A percentile compares a stretch with the other conserved stretches of the same genome.
Evolutionary conservation across 2,888 invertebrate genomes (phyloP).

Genomic region (Sarcophaga carnaria): DNA sequence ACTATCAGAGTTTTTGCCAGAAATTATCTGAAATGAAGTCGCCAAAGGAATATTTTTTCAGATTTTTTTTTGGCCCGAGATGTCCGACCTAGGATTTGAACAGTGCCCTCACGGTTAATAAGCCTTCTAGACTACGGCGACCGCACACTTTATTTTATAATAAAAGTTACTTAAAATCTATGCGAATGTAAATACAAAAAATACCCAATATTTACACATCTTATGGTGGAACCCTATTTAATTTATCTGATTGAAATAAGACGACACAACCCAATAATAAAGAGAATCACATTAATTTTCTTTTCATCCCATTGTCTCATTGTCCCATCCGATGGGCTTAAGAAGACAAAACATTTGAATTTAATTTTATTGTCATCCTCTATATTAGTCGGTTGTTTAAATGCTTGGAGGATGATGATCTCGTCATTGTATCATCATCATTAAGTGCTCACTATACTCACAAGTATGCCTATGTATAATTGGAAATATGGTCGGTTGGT

Average conservation of each 20-base stretch:
- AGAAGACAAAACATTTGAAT: conserved; percentile 43
- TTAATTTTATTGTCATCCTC: conserved; percentile 56
- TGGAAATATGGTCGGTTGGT: not conserved
- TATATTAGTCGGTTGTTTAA: conserved; percentile 10
- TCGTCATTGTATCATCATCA: conserved; percentile 47
- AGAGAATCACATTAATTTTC: conserved; percentile 26
- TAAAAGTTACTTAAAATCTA: too few relatives aligned
- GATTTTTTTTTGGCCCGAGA: too few relatives aligned
- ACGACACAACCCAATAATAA: conserved; percentile 10
- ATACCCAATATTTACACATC: conserved; percentile 10
- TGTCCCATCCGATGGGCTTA: conserved; percentile 34
- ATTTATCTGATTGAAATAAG: conserved; percentile 24
- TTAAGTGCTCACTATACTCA: conserved; percentile 19
- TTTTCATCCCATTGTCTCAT: conserved; percentile 12
- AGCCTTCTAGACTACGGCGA: too few relatives aligned
- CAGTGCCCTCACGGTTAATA: too few relatives aligned
- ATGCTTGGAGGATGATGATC: conserved; percentile 45
- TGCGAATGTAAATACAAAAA: not conserved
- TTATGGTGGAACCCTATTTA: conserved; percentile 14
- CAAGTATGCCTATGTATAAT: not conserved
- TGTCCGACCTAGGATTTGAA: too few relatives aligned
- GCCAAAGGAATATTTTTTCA: too few relatives aligned
- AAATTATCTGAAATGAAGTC: too few relatives aligned
- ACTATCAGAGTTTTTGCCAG: too few relatives aligned
- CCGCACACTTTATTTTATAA: too few relatives aligned